Evolutionary conservation across 2,888 invertebrate species (phyloP), one percentile per base, ranked within the genome.

Genomic region (Crematogaster levior): DNA sequence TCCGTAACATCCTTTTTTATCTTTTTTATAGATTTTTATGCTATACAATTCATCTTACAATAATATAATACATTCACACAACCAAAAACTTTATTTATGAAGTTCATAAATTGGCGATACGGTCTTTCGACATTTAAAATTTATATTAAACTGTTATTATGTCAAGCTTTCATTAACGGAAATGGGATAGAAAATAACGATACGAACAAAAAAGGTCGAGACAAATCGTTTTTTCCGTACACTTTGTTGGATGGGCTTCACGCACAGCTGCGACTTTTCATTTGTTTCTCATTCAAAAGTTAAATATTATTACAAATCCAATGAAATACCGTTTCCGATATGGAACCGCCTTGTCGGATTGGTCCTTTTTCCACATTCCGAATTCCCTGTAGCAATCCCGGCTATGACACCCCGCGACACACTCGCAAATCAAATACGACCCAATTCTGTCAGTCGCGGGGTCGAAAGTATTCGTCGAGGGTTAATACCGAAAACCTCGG

Each of bases 361-460:
- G 56, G 24, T 27, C 24, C 77, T 79, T 70, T 79, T 72, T 79
- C 40, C 66, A 66, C 68, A 66, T 75, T 53, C 77, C 40, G n/a
- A 51, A 40, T 40, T 27, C 12, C 24, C 15, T 3, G 21, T 18
- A 30, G 21, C 40, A 70, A 70, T 70, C 70, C 53, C 53, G 15
- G 24, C 53, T 56, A 61, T 65, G 73, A 70, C 43, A 43, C 30
- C 34, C 12, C 34, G 77, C 51, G 40, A 79, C 72, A 77, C 77
- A 79, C 77, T 79, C 72, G 77, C 77, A 79, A 79, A 79, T 79
- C 77, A 79, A 79, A 79, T 56, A 79, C 56, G 72, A 79, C 77
- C 77, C 77, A 72, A 79, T 79, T 79, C 77, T 72, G 77, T 79
- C 77, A 77, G 72, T 70, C 30, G 77, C 56, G 18, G 56, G 56